These are phyloP conservation scores for Oasisia sp. DNA, from an alignment of 2,888 invertebrate species.

Conservation along the genomic window DNA sequence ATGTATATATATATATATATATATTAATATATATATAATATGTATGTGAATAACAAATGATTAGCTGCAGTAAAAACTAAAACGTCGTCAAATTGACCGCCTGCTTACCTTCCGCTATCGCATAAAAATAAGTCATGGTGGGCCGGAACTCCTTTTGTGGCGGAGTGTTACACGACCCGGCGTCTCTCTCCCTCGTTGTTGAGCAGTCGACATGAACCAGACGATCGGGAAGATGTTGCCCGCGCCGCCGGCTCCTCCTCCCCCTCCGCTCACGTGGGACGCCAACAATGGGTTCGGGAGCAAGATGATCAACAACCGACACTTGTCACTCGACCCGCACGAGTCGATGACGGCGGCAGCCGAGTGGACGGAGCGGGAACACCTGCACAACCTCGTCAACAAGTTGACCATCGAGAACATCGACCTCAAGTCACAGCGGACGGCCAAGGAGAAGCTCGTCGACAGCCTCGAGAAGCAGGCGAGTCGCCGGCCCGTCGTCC, in stretches of 20 bases:
- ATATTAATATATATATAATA: no score
- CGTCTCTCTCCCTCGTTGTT: background rate
- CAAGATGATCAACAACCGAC: background rate
- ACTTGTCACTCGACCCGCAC: constrained; percentile 14
- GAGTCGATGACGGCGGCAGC: constrained; percentile 23
- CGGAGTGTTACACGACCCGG: background rate
- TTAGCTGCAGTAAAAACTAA: no score
- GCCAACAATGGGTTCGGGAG: background rate
- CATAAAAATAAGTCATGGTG: no score
- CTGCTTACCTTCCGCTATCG: no score
- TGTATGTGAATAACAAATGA: no score
- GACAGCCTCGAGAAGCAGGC: constrained; percentile 20
- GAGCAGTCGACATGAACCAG: background rate
- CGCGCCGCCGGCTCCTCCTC: background rate
- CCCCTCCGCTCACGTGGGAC: background rate
- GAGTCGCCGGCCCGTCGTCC: background rate
- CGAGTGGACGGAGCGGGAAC: constrained; percentile 21
- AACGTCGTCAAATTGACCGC: no score
- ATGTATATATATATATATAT: no score
- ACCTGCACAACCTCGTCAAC: constrained; percentile 23
- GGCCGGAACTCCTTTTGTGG: no score
- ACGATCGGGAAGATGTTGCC: constrained; percentile 13
- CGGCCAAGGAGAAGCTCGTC: background rate
- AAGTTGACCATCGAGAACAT: constrained; percentile 24
- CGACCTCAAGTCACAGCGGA: constrained; percentile 13